Percentiles rank a stretch among this genome's conserved stretches.
Conservation (phyloP, 2,113 vertebrate genomes). For the Brevimyrus niger region DNA sequence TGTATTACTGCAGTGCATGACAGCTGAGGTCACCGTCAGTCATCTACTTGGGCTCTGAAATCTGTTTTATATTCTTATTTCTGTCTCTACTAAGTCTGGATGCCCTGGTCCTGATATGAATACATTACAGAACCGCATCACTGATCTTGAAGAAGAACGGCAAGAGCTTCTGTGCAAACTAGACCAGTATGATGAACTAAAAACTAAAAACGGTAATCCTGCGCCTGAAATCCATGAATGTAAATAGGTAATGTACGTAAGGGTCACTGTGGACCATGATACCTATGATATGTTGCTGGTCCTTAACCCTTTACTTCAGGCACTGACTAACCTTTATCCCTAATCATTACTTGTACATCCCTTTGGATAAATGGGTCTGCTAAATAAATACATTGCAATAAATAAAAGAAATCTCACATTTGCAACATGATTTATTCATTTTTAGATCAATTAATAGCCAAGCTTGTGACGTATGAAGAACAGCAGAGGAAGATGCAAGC, state of each 20-base stretch:
- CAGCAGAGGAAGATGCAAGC: slow-evolving; percentile 80
- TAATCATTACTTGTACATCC: background rate
- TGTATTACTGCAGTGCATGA: background rate
- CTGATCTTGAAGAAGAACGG: slow-evolving; percentile 67
- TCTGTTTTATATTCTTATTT: background rate
- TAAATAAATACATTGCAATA: background rate
- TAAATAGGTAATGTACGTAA: background rate
- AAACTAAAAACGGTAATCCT: slow-evolving; percentile 66
- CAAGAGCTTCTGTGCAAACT: slow-evolving; percentile 66
- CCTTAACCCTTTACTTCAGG: too few species aligned
- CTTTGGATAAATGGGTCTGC: background rate
- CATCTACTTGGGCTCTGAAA: background rate
- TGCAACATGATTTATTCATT: background rate
- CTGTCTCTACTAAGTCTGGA: slow-evolving; percentile 52
- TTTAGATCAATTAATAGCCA: slow-evolving; percentile 69
- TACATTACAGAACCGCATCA: slow-evolving; percentile 54
- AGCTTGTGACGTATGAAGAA: slow-evolving; percentile 78
- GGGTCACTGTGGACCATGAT: background rate
- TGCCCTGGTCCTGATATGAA: slow-evolving; percentile 50
- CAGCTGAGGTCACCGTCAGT: background rate
- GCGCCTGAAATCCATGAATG: background rate
- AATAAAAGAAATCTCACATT: background rate
- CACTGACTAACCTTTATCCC: background rate
- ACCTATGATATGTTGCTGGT: too few species aligned
- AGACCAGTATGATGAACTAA: slow-evolving; percentile 64